Evolutionary conservation across 2,797 vertebrate genomes (phyloP).

Genomic region (Erpetoichthys calabaricus): DNA sequence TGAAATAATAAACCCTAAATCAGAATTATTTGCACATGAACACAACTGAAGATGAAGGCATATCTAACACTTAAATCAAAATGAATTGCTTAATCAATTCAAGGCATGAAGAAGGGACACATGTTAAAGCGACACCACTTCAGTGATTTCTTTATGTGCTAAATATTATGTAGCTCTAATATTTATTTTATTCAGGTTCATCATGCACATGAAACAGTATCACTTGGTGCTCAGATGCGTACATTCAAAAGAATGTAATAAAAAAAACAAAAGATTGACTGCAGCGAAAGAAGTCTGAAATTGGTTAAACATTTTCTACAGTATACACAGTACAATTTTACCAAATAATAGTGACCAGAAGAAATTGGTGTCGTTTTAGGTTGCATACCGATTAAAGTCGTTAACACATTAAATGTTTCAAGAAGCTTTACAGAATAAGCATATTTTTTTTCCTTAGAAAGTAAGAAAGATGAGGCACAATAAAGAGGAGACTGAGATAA

Average conservation of each 20-base stretch:
- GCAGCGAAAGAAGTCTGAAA: conserved; percentile 21
- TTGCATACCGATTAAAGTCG: conserved; percentile 35
- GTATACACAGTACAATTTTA: conserved; percentile 28
- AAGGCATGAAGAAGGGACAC: no score
- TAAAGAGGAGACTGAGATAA: conserved; percentile 30
- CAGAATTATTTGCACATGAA: no score
- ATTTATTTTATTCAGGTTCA: no score
- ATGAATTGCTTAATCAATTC: no score
- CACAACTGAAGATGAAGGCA: no score
- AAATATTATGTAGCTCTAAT: no score
- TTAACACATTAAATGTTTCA: conserved; percentile 33
- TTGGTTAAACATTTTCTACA: conserved; percentile 21
- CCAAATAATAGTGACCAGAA: conserved; percentile 36
- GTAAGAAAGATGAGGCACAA: conserved; percentile 42
- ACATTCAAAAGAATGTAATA: conserved; percentile 3
- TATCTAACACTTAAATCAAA: no score
- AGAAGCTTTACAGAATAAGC: conserved; percentile 5
- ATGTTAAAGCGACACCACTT: no score
- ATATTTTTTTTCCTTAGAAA: conserved; percentile 46
- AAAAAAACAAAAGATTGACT: conserved; percentile 1
- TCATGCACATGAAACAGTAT: no score
- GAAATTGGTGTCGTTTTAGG: conserved; percentile 30
- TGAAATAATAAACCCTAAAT: no score
- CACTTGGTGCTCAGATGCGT: background rate
- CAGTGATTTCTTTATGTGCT: no score